These are phyloP conservation scores for Coptodon bakossiorum DNA, from an alignment of 2,113 vertebrate genomes.

Conservation along the genomic window DNA sequence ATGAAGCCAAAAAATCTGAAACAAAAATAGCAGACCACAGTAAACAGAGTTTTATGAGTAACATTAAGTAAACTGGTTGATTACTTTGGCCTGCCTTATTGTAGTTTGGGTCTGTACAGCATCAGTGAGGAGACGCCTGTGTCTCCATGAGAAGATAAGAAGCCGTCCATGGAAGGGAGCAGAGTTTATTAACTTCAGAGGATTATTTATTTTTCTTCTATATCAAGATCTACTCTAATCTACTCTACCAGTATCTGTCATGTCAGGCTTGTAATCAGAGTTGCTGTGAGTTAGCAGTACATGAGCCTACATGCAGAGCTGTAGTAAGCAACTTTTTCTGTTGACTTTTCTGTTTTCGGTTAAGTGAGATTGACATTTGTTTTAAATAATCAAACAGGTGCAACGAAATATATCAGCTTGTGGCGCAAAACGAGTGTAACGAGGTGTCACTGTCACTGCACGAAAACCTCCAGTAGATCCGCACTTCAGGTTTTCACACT, in stretches of 20 bases:
- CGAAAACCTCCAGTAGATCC: conserved; percentile 20
- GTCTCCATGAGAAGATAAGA: background rate
- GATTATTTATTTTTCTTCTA: background rate
- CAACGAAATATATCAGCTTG: background rate
- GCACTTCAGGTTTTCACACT: conserved; percentile 30
- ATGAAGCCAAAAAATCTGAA: background rate
- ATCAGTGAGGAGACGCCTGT: background rate
- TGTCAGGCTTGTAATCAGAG: background rate
- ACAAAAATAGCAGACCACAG: background rate
- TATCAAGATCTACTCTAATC: background rate
- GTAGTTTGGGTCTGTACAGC: background rate
- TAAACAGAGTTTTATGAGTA: background rate
- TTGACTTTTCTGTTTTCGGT: background rate
- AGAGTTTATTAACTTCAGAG: background rate
- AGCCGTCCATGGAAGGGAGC: background rate
- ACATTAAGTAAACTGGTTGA: background rate
- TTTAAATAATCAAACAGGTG: background rate
- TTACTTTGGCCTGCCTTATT: background rate
- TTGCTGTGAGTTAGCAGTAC: background rate
- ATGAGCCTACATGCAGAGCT: background rate
- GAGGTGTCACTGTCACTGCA: background rate
- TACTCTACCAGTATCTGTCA: background rate
- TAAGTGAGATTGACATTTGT: background rate
- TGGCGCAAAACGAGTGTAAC: background rate
- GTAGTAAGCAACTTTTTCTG: background rate